Conservation (phyloP, 1,140 invertebrate species). For the Odontomachus brunneus region DNA sequence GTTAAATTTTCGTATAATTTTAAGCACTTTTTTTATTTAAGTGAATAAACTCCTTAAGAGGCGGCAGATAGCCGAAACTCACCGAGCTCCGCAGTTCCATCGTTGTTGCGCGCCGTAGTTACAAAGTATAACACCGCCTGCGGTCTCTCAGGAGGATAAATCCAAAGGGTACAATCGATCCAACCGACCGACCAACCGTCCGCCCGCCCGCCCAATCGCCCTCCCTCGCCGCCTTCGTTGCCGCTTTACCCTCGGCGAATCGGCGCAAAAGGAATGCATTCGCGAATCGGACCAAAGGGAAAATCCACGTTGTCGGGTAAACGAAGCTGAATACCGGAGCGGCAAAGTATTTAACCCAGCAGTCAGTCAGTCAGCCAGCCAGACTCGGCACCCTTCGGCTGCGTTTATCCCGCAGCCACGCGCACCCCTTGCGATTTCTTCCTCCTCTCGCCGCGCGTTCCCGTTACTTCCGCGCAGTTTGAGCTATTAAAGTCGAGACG, state of each 20-base stretch:
- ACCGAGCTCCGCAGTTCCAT: conserved; percentile 38
- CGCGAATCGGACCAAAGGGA: conserved; percentile 69
- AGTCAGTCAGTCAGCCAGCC: conserved; percentile 29
- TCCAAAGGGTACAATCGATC: conserved; percentile 61
- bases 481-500: too few relatives aligned
- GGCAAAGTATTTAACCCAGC: conserved; percentile 75
- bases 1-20: too few relatives aligned
- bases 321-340: conserved; percentile 67
- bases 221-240: not conserved
- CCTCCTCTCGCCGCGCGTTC: not conserved
- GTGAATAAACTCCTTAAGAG: too few relatives aligned
- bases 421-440: conserved; percentile 32
- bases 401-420: conserved; percentile 43
- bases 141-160: conserved; percentile 60
- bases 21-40: too few relatives aligned
- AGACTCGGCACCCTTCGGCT: conserved; percentile 11
- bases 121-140: conserved; percentile 56
- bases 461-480: not conserved
- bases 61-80: conserved; percentile 43
- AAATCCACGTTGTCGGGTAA: conserved; percentile 69
- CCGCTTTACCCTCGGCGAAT: conserved; percentile 23
- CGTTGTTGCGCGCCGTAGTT: conserved; percentile 56
- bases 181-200: not conserved
- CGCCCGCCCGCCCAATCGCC: not conserved
- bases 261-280: conserved; percentile 67